Percentiles rank a stretch among this genome's conserved stretches.
These are phyloP conservation scores for Euphonia xanthogaster DNA, from an alignment of 2,797 vertebrate genomes.

Conservation along the genomic window DNA sequence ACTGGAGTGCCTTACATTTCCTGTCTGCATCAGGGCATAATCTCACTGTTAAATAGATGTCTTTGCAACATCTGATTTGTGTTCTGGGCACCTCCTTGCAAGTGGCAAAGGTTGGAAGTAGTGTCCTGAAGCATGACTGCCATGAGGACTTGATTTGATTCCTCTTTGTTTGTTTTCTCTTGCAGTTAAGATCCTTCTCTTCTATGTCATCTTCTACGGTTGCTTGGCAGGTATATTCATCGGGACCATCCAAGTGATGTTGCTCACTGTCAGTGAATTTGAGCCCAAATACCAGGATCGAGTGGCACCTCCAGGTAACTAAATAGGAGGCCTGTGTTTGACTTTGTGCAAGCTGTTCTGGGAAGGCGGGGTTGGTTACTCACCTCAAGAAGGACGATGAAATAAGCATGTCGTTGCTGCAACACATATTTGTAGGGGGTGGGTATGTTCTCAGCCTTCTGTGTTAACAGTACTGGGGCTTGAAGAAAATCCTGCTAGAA, in stretches of 20 bases:
- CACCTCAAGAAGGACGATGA: slow-evolving; percentile 43
- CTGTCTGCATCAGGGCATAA: neutral
- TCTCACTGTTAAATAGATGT: neutral
- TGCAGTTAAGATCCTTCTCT: slow-evolving; percentile 94
- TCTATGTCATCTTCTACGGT: slow-evolving; percentile 97
- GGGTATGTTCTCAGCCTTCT: slow-evolving; percentile 46
- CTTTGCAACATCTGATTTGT: neutral
- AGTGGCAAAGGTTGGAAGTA: neutral
- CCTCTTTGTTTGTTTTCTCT: slow-evolving; percentile 47
- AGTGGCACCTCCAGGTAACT: slow-evolving; percentile 96
- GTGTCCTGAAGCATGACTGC: neutral
- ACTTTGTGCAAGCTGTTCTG: neutral
- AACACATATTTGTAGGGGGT: slow-evolving; percentile 49
- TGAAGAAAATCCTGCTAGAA: neutral
- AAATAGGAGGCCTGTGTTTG: neutral
- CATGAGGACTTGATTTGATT: neutral
- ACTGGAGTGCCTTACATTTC: neutral
- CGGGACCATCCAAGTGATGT: slow-evolving; percentile 96
- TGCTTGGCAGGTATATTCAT: slow-evolving; percentile 98
- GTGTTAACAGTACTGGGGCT: neutral
- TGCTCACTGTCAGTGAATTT: slow-evolving; percentile 90
- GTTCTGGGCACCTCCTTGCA: neutral
- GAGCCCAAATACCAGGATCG: slow-evolving; percentile 97
- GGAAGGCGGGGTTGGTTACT: slow-evolving; percentile 43
- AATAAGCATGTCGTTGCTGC: neutral